Evolutionary conservation across 2,888 invertebrate species (phyloP), one percentile per base, ranked within the genome.

Genomic region (Ennomos fuscantarius): DNA sequence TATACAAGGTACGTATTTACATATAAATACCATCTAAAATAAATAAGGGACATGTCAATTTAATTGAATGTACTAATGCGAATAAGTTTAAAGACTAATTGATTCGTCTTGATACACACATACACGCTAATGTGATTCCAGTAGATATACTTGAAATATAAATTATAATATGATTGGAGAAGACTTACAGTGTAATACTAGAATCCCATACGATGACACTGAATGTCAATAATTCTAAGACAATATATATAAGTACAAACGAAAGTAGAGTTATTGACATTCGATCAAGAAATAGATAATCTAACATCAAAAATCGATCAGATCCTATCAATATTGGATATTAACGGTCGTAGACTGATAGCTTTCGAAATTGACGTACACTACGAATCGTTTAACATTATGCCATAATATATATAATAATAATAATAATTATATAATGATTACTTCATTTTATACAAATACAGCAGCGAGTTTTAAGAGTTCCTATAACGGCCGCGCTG

Each of bases 401-500:
- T 86, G 88, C 87, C 84, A 87, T 88, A 24, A 24, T 24, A 79
- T 80, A 88, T 84, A n/a, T n/a, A n/a, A n/a, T n/a, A 89, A 88
- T 86, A 85, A 88, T 86, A 86, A 90, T 86, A 24, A 24, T 24
- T 24, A 24, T 86, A 87, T 85, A 89, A 89, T 86, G 87, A 89
- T 89, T 89, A 92, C 81, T 89, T 93, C 92, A 93, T 92, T 93
- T 93, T 94, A 93, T 94, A 94, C 93, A 93, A 94, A 93, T 93
- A 94, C 93, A 94, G 94, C 94, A 94, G 94, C 94, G 95, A 95
- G 95, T 94, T 94, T 94, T 94, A 92, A 94, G 94, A 94, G 94
- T 94, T 95, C 94, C 94, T 94, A 94, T 94, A 93, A 92, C 90
- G 94, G 91, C 89, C 91, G 92, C 89, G 81, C 81, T 73, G 72